phyloP scores from a whole-genome alignment of 2,797 vertebrate genomes.

The Rhynchotus rufescens region DNA sequence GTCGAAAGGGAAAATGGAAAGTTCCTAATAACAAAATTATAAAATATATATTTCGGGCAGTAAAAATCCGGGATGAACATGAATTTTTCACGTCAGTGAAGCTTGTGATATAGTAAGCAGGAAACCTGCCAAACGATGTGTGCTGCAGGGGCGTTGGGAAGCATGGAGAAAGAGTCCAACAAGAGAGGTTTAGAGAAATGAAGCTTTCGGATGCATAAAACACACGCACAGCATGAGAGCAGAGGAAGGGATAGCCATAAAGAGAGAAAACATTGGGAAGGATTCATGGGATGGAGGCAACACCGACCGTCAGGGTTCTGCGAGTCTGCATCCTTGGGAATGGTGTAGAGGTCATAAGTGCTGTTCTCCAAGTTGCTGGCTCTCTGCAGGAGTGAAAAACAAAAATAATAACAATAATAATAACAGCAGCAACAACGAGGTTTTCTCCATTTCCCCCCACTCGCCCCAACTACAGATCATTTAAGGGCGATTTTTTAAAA shows the following conservation, averaged over 20 bases:
- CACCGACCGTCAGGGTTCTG: slow-evolving; percentile 93
- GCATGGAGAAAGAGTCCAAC: slow-evolving; percentile 43
- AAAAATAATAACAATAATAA: neutral
- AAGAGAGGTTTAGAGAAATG: slow-evolving; percentile 17
- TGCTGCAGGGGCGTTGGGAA: slow-evolving; percentile 13
- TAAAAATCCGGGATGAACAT: slow-evolving; percentile 63
- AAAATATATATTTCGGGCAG: slow-evolving; percentile 78
- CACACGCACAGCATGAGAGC: neutral
- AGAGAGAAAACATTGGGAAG: neutral
- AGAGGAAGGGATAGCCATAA: neutral
- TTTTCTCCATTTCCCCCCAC: neutral
- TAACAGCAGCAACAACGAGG: neutral
- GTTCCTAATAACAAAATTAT: slow-evolving; percentile 78
- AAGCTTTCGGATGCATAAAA: neutral
- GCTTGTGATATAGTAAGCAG: slow-evolving; percentile 51
- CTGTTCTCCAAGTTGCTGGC: slow-evolving; percentile 98
- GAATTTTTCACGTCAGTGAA: slow-evolving; percentile 77
- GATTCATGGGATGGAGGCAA: neutral
- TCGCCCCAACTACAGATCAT: neutral
- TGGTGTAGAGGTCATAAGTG: slow-evolving; percentile 95
- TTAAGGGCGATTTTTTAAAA: neutral
- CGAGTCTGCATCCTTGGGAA: slow-evolving; percentile 95
- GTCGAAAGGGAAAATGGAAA: slow-evolving; percentile 51
- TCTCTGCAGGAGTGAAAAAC: slow-evolving; percentile 79
- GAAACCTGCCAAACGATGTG: slow-evolving; percentile 54